Base-by-base conservation (phyloP, 2,888 invertebrate genomes). In the Arenicola marina region DNA sequence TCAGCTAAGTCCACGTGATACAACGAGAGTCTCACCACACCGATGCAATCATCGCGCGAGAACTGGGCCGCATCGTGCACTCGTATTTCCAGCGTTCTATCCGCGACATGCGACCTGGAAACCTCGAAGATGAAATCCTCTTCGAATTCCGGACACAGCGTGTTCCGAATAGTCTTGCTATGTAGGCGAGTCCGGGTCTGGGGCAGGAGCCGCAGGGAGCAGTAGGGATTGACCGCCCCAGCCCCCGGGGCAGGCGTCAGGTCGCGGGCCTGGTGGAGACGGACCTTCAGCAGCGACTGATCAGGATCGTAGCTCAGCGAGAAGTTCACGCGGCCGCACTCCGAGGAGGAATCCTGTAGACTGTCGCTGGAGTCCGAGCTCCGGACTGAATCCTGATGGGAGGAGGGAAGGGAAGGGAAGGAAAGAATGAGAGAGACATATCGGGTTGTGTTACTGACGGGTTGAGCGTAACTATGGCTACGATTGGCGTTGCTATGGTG, bases 131-230 rank as follows among this genome's bases (percentile, higher is more conserved):
- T 87, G 72, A 89, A 89, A 59, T 73, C 88, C 75, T 89, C 89
- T 67, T 89, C 89, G 72, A 89, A 89, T 59, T 88, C 87, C 70
- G 89, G 89, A 80, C 88, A 88, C 55, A 61, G 11, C 32, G 61
- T 61, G 89, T 88, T 75, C 89, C 89, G 67, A 89, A 89, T 72
- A 89, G 89, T 59, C 88, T 87, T 70, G 89, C 89, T 81, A 88
- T 88, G 58, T 88, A 79, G 3, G 89, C 89, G 75, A 74, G 87
- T 87, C 77, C 88, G 51, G 28, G 71, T 70, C 77, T 93, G 93
- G 72, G 93, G 93, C 84, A 95, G 93, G 91, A 95, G 93, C 84
- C 93, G 93, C 1, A 95, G 94, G 77, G 88, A 88, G 34, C 89
- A 89, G 76, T 89, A 89, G 0, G 89, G 89, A 83, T 89, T 78